Evolutionary conservation across 2,888 invertebrate species (phyloP).

Genomic region (Theodoxus fluviatilis): DNA sequence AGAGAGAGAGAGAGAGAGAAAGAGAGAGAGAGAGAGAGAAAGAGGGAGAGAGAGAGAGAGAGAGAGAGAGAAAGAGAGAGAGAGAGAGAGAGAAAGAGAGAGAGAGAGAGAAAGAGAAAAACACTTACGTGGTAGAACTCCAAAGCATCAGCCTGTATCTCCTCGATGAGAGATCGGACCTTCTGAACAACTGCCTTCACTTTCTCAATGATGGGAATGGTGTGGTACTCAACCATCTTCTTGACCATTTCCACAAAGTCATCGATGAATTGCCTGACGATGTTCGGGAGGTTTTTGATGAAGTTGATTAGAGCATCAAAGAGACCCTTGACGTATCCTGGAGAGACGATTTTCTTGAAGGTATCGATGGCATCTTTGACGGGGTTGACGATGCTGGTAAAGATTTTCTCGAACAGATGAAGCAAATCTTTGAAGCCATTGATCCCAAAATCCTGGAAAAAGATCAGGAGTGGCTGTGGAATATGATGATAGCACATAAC

Average conservation of each 20-base stretch:
- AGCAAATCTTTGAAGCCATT: constrained; percentile 3
- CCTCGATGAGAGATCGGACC: constrained; percentile 23
- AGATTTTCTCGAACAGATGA: neutral
- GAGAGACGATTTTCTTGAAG: constrained; percentile 4
- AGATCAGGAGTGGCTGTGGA: neutral
- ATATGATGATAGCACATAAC: neutral
- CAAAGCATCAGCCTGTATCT: constrained; percentile 23
- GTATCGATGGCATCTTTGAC: neutral
- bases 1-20: too few relatives aligned
- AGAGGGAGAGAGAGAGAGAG: too few relatives aligned
- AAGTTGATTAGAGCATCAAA: constrained; percentile 1
- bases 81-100: too few relatives aligned
- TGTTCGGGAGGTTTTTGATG: constrained; percentile 24
- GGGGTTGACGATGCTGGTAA: neutral
- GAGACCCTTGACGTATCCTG: neutral
- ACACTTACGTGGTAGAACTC: constrained; percentile 27
- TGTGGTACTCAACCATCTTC: constrained; percentile 20
- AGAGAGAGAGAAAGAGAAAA: too few relatives aligned
- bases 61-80: too few relatives aligned
- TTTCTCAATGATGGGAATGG: constrained; percentile 21
- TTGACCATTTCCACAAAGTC: constrained; percentile 20
- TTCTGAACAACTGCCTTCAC: constrained; percentile 21
- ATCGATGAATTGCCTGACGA: constrained; percentile 7
- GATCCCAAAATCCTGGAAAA: constrained; percentile 17
- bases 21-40: too few relatives aligned